Evolutionary conservation across 2,888 invertebrate genomes (phyloP), one percentile per base, ranked within the genome.

Genomic region (Auanema freiburgensis): DNA sequence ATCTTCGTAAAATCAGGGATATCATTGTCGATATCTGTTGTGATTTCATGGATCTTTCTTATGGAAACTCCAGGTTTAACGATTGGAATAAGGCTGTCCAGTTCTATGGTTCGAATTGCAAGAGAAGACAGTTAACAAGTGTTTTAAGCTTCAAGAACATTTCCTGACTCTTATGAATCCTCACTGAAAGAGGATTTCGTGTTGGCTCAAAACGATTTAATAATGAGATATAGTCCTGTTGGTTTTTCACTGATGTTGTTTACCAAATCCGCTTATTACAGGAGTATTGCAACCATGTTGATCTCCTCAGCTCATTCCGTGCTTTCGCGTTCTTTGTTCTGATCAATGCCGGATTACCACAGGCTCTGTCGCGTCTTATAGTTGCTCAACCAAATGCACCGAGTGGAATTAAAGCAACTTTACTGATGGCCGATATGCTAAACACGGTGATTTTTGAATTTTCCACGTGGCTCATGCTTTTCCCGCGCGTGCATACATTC

Each of bases 121-220:
- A 8, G 11, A 14, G 52, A n/a, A 18, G 16, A 16, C 42, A 21
- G 33, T 43, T 42, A 41, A 24, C 52, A n/a, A n/a, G 11, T 18
- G 16, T 12, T 63, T 69, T 18, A 63, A 73, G 73, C 67, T 62
- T 59, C 67, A 6, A 66, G 67, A 55, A 67, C 62, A n/a, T 51
- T 62, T 5, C 67, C 71, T 11, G 71, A 73, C 50, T 57, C 63
- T 33, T 73, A 57, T 50, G 56, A 55, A 42, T 66, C 69, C 52
- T 71, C 70, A 5, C 53, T 82, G 33, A 71, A 77, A 54, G 72
- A 77, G 33, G 78, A 82, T 24, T 82, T 82, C 58, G 78, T 82
- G 6, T 66, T 82, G 49, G 80, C 74, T 23, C 75, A 75, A 40
- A 66, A 60, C 12, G 76, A 74, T 16, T 59, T 63, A 5, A 18